Evolutionary conservation across 2,888 invertebrate genomes (phyloP).

Genomic region (Timandra comae): DNA sequence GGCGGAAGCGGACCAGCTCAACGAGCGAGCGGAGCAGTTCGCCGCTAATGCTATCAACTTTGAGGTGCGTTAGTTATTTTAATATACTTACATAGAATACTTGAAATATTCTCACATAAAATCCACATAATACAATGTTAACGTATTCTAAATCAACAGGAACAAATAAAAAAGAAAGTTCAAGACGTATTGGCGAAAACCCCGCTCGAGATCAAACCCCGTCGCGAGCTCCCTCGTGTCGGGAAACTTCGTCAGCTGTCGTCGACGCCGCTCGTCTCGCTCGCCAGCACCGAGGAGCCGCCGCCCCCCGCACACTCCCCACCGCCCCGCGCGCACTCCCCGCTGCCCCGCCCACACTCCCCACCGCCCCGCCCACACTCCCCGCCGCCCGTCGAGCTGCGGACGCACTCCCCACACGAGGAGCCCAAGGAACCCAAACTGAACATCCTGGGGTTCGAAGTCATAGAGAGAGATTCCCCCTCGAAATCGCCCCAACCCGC

Average conservation of each 20-base stretch:
- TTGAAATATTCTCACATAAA: too few relatives aligned
- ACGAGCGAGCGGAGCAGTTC: constrained; percentile 80
- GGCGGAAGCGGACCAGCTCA: constrained; percentile 79
- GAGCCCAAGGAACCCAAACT: constrained; percentile 36
- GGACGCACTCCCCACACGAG: constrained; percentile 3
- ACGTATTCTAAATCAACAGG: too few relatives aligned
- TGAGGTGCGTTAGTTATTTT: constrained; percentile 59
- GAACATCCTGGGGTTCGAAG: constrained; percentile 50
- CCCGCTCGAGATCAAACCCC: constrained; percentile 79
- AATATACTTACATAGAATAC: not conserved
- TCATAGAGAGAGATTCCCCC: constrained; percentile 48
- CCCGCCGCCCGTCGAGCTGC: too few relatives aligned
- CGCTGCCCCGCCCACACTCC: not conserved
- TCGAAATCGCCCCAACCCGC: constrained; percentile 46
- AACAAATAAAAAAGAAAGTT: constrained; percentile 84
- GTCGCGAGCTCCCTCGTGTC: constrained; percentile 49
- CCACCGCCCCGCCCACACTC: not conserved
- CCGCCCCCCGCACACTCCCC: not conserved
- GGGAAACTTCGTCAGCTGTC: constrained; percentile 43
- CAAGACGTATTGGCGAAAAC: constrained; percentile 82
- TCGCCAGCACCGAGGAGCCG: constrained; percentile 21
- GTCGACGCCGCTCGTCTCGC: constrained; percentile 45
- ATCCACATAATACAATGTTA: too few relatives aligned
- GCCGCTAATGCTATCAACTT: constrained; percentile 84
- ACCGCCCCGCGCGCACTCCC: not conserved